Evolutionary conservation across 2,888 invertebrate species (phyloP).

Genomic region (Nomada hirtipes): DNA sequence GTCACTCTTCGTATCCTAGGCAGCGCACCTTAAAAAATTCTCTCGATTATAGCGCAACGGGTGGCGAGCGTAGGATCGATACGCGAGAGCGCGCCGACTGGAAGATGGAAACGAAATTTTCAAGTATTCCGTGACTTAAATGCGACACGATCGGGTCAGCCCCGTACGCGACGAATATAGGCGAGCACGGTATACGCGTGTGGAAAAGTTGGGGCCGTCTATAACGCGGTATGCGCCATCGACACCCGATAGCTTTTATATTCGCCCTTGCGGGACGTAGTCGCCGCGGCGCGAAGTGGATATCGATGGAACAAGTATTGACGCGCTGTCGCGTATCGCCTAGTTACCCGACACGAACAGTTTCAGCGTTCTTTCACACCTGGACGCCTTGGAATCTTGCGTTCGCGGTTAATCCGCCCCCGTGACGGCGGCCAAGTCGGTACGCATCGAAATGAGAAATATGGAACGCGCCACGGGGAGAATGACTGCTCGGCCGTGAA

Average conservation of each 20-base stretch:
- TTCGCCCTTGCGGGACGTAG: constrained; percentile 35
- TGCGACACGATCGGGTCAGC: constrained; percentile 1
- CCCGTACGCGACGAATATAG: background rate
- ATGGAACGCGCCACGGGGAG: constrained; percentile 6
- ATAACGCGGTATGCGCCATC: background rate
- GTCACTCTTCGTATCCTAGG: background rate
- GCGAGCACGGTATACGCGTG: background rate
- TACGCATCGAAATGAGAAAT: background rate
- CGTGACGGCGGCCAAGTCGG: constrained; percentile 3
- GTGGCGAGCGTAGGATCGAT: constrained; percentile 30
- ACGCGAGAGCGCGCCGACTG: background rate
- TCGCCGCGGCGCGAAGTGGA: constrained; percentile 27
- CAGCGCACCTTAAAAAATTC: constrained; percentile 36
- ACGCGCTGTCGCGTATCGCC: constrained; percentile 20
- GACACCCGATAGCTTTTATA: constrained; percentile 56
- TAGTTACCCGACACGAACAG: constrained; percentile 25
- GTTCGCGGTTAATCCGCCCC: background rate
- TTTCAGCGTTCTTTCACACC: constrained; percentile 52
- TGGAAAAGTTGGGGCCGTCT: background rate
- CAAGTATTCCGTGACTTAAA: constrained; percentile 31
- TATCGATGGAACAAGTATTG: constrained; percentile 51
- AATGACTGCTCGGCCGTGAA: constrained; percentile 7
- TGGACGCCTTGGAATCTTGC: constrained; percentile 13
- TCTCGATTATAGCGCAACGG: constrained; percentile 8
- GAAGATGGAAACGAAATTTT: constrained; percentile 20